Conservation (phyloP, 2,113 vertebrate species). For the Excalfactoria chinensis region DNA sequence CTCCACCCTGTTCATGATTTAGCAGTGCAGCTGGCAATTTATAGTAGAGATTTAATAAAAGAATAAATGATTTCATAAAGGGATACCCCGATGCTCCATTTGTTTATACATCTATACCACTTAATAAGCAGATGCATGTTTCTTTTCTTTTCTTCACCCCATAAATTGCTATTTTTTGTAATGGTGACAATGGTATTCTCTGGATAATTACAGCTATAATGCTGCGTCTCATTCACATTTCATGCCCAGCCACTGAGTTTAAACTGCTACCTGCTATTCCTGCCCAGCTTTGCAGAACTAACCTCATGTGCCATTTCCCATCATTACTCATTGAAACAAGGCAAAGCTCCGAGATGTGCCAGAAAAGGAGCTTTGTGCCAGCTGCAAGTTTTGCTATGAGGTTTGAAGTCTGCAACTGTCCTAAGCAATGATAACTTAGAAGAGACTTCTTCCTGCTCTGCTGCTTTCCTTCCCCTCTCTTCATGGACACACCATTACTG, state of each 20-base stretch:
- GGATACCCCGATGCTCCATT: not conserved
- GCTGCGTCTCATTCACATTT: not conserved
- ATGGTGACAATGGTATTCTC: not conserved
- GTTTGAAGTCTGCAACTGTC: not conserved
- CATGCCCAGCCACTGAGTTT: not conserved
- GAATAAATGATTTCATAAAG: too few relatives aligned
- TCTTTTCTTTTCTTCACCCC: not conserved
- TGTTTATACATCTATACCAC: not conserved
- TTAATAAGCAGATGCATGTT: not conserved
- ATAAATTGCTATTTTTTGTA: not conserved
- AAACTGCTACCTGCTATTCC: not conserved
- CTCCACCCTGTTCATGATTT: not conserved
- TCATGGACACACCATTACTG: not conserved
- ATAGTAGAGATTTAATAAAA: not conserved
- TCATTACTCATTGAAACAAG: not conserved
- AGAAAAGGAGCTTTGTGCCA: not conserved
- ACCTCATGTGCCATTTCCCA: not conserved
- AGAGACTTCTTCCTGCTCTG: not conserved
- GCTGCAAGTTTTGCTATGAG: not conserved
- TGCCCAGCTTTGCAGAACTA: not conserved
- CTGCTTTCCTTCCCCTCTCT: not conserved
- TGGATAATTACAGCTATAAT: not conserved
- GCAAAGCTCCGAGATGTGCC: not conserved
- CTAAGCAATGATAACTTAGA: not conserved
- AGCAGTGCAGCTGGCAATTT: not conserved